Conservation (phyloP, 2,888 invertebrate genomes). For the Andricus curvator region DNA sequence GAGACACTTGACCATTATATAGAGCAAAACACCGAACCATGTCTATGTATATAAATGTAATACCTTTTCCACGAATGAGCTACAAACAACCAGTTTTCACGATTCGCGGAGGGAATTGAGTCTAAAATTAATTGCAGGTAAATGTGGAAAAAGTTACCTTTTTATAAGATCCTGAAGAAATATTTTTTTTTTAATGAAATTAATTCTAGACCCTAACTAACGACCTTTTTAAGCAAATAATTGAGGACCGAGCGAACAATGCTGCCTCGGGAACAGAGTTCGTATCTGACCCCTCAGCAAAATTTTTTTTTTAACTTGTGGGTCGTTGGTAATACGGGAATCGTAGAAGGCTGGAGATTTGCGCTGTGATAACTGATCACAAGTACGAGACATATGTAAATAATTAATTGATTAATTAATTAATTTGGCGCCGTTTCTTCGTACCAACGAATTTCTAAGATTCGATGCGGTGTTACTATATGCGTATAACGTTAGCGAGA, state of each 20-base stretch:
- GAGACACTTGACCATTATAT: constrained; percentile 46
- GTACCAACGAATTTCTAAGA: constrained; percentile 57
- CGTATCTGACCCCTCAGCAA: background rate
- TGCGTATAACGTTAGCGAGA: constrained; percentile 61
- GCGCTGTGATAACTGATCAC: too few relatives aligned
- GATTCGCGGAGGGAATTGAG: constrained; percentile 51
- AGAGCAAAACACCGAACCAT: constrained; percentile 44
- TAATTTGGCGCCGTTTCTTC: constrained; percentile 45
- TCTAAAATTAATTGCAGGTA: background rate
- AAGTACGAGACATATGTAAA: constrained; percentile 48
- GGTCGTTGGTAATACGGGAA: constrained; percentile 46
- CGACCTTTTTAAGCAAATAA: background rate
- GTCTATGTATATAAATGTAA: constrained; percentile 56
- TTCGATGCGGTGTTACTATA: constrained; percentile 56
- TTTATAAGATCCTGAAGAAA: too few relatives aligned
- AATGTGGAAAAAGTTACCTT: too few relatives aligned
- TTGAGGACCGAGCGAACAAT: too few relatives aligned
- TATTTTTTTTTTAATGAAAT: background rate
- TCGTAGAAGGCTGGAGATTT: constrained; percentile 45
- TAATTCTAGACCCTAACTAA: background rate
- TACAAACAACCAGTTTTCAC: constrained; percentile 45
- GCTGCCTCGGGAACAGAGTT: too few relatives aligned
- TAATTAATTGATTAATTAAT: constrained; percentile 40
- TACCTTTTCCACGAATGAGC: constrained; percentile 34
- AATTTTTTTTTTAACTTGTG: background rate